phyloP scores from a whole-genome alignment of 2,888 invertebrate genomes.

The Eristalis pertinax region DNA sequence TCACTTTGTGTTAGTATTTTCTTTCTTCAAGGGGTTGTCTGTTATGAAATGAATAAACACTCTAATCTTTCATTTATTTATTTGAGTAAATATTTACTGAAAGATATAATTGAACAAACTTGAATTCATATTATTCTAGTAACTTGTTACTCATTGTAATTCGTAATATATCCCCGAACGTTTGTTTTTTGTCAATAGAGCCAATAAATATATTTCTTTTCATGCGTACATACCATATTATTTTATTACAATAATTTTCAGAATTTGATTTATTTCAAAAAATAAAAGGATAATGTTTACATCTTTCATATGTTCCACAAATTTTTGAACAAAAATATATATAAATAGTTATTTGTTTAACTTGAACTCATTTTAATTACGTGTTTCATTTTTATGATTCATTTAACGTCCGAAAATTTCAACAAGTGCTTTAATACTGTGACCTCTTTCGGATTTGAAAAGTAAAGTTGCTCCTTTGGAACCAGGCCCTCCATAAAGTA shows the following conservation, averaged over 20 bases:
- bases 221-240: too few relatives aligned
- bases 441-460: slow-evolving; percentile 81
- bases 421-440: slow-evolving; percentile 80
- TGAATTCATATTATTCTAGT: too few relatives aligned
- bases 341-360: neutral
- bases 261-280: neutral
- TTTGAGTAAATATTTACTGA: neutral
- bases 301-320: neutral
- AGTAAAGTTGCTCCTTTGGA: slow-evolving; percentile 79
- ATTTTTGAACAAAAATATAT: neutral
- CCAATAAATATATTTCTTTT: too few relatives aligned
- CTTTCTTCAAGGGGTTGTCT: neutral
- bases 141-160: too few relatives aligned
- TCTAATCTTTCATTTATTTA: neutral
- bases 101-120: neutral
- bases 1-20: neutral
- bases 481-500: slow-evolving; percentile 81
- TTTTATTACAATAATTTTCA: too few relatives aligned
- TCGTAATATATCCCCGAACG: too few relatives aligned
- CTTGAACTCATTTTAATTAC: neutral
- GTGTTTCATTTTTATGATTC: neutral
- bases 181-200: too few relatives aligned
- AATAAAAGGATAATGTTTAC: neutral
- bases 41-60: neutral
- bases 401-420: slow-evolving; percentile 77